Percentiles rank a stretch among this genome's conserved stretches.
These are phyloP conservation scores for Arvicola amphibius DNA, from an alignment of 2,797 vertebrate species.

Conservation along the genomic window DNA sequence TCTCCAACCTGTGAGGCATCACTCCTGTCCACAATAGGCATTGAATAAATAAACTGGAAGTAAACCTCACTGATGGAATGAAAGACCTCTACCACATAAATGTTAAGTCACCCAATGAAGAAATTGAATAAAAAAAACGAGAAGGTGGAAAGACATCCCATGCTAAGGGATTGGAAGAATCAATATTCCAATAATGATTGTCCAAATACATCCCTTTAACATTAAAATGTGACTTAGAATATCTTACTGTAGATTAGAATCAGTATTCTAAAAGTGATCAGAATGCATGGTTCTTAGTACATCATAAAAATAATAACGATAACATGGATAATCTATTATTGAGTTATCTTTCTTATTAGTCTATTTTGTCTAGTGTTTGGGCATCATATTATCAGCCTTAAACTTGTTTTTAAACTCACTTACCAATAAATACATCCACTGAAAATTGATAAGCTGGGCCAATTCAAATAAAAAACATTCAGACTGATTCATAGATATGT, in stretches of 20 bases:
- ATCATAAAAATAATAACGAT: not conserved
- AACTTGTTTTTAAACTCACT: not conserved
- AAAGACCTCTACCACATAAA: not conserved
- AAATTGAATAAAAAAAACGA: not conserved
- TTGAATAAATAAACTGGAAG: not conserved
- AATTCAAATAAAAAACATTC: not conserved
- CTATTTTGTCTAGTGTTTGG: not conserved
- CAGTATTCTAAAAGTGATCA: not conserved
- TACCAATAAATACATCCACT: not conserved
- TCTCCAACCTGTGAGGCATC: too few species aligned
- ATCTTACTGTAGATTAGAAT: not conserved
- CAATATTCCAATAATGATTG: not conserved
- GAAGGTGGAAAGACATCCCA: not conserved
- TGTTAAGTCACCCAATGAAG: not conserved
- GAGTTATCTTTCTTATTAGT: not conserved
- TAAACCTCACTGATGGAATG: not conserved
- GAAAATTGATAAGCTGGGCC: conserved; percentile 15
- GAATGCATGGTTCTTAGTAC: not conserved
- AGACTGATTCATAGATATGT: too few species aligned
- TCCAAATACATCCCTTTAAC: not conserved
- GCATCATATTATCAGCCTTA: not conserved
- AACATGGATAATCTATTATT: not conserved
- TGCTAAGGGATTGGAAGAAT: not conserved
- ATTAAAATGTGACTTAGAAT: not conserved
- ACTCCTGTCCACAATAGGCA: not conserved